Evolutionary conservation across 2,888 invertebrate species (phyloP), one percentile per base, ranked within the genome.

Genomic region (Drosophila neutralis): DNA sequence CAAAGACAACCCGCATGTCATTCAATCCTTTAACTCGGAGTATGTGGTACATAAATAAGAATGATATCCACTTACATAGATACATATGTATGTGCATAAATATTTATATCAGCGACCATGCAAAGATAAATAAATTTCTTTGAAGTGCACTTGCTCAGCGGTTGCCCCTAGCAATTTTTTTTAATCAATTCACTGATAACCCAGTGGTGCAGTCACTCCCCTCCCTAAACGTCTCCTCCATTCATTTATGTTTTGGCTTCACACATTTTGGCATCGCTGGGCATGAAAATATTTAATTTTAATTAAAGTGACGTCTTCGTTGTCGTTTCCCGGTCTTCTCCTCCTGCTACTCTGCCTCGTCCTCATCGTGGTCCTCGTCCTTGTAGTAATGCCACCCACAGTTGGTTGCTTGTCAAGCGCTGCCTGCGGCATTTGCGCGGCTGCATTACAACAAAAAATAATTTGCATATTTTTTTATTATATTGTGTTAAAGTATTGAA

Each of bases 241-340:
- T 38, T 24, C 36, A 15, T 53, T 35, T 24, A 5, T 45, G 13
- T 27, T 49, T 63, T 40, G 40, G 53, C 49, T 48, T 72, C 49
- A 59, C 69, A 73, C 57, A 73, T 69, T 69, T 69, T 53, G 66
- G 48, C 57, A 38, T 51, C 31, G 66, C 35, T 51, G 76, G 54
- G 71, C 73, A 65, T 57, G 59, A 80, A 80, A 78, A 83, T 82
- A 86, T 86, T 86, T 86, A 80, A 85, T 82, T 82, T 87, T 86
- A 80, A 87, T 83, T 85, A 84, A 87, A 77, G 80, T 65, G 74
- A 67, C 63, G 53, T 72, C 69, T 54, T 40, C 72, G 66, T 62
- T 61, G 36, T 18, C 64, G 45, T 31, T 40, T 8, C 15, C 24
- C 36, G 24, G 21, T 21, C 56, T 38, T 45, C 51, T 27, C 2